Evolutionary conservation across 2,797 vertebrate genomes (phyloP).

Genomic region (Aplochiton taeniatus): DNA sequence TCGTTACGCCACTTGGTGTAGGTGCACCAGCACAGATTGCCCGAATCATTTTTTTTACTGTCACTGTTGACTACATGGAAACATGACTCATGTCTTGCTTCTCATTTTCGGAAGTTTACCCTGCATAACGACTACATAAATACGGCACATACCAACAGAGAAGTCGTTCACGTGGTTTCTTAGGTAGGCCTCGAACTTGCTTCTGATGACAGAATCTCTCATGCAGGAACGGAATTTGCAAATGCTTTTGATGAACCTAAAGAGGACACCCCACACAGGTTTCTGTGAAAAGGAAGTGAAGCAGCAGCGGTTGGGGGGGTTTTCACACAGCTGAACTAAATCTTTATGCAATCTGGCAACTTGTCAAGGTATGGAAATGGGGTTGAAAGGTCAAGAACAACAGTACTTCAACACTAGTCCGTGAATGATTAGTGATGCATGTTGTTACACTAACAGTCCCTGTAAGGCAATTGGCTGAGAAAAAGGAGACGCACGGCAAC

Average conservation of each 20-base stretch:
- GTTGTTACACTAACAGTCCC: too few relatives aligned
- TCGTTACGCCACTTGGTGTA: too few relatives aligned
- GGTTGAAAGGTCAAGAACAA: background rate
- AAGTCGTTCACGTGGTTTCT: background rate
- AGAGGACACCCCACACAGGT: slow-evolving; percentile 11
- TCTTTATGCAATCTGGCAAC: too few relatives aligned
- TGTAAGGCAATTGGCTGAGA: too few relatives aligned
- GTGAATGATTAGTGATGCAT: too few relatives aligned
- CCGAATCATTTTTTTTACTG: too few relatives aligned
- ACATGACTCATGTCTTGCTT: too few relatives aligned
- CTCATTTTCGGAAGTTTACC: background rate
- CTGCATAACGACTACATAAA: background rate
- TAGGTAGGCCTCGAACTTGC: slow-evolving; percentile 16
- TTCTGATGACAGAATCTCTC: background rate
- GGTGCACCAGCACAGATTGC: too few relatives aligned
- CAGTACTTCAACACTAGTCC: too few relatives aligned
- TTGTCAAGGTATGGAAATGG: background rate
- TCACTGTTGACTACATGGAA: too few relatives aligned
- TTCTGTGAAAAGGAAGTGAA: background rate
- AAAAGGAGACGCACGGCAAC: slow-evolving; percentile 17
- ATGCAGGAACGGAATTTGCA: slow-evolving; percentile 14
- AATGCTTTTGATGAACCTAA: slow-evolving; percentile 23
- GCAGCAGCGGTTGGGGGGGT: background rate
- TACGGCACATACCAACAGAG: background rate
- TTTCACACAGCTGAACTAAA: too few relatives aligned